phyloP scores from a whole-genome alignment of 2,888 invertebrate genomes.

The Chymomyza procnemis region DNA sequence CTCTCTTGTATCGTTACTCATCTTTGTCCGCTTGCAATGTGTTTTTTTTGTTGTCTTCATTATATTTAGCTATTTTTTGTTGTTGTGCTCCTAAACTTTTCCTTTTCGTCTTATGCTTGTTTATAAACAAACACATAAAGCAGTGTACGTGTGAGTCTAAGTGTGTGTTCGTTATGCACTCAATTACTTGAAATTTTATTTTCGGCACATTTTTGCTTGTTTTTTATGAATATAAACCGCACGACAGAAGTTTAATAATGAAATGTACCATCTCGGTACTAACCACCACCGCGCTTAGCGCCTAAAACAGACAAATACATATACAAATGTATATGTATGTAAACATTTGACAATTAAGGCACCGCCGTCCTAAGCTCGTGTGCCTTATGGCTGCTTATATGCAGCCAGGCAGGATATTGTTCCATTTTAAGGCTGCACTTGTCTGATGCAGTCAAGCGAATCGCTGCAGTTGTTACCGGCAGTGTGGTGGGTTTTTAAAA shows the following conservation, averaged over 20 bases:
- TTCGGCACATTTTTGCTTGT: background rate
- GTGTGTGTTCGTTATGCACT: background rate
- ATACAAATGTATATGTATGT: background rate
- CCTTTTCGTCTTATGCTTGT: background rate
- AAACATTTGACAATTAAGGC: slow-evolving; percentile 30
- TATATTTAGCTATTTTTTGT: no score
- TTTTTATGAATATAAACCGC: slow-evolving; percentile 25
- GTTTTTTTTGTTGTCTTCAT: no score
- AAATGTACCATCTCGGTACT: background rate
- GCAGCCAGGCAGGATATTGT: background rate
- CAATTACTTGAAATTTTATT: background rate
- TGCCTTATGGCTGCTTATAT: no score
- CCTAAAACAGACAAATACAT: no score
- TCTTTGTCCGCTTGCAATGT: background rate
- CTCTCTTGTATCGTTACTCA: background rate
- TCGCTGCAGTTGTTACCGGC: slow-evolving; percentile 21
- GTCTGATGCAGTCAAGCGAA: slow-evolving; percentile 21
- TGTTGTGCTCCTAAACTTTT: background rate
- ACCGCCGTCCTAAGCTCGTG: slow-evolving; percentile 6
- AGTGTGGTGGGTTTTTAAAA: background rate
- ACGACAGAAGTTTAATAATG: slow-evolving; percentile 18
- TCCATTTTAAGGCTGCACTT: no score
- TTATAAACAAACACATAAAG: background rate
- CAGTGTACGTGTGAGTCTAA: slow-evolving; percentile 2
- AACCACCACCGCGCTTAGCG: background rate